Percentiles rank a stretch among this genome's conserved stretches.
Conservation (phyloP, 2,888 invertebrate species). For the Linnaemya tessellans region DNA sequence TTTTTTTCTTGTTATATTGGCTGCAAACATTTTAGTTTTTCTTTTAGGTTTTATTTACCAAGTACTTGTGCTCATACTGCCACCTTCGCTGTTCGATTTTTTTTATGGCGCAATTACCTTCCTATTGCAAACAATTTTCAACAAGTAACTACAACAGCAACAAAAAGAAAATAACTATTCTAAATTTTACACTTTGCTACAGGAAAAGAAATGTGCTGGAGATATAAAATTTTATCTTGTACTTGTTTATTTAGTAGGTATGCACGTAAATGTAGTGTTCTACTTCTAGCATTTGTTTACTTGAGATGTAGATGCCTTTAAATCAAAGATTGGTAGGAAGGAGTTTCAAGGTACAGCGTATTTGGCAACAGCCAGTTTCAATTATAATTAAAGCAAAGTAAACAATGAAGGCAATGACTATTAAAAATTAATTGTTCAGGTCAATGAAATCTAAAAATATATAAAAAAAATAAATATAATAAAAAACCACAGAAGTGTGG, state of each 20-base stretch:
- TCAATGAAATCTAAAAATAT: no score
- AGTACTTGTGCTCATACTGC: not conserved
- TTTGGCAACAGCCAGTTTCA: not conserved
- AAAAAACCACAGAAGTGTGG: no score
- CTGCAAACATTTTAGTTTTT: not conserved
- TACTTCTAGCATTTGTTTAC: not conserved
- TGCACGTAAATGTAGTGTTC: not conserved
- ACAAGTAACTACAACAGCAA: conserved; percentile 49
- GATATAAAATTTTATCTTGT: conserved; percentile 20
- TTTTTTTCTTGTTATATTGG: not conserved
- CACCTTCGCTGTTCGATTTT: not conserved
- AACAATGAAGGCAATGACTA: no score
- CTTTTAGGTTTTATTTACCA: not conserved
- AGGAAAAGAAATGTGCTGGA: not conserved
- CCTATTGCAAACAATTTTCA: conserved; percentile 45
- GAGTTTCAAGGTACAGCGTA: not conserved
- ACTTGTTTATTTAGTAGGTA: not conserved
- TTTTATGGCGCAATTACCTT: not conserved
- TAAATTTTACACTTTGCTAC: conserved; percentile 39
- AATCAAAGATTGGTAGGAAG: no score
- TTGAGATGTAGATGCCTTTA: no score
- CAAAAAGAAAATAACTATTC: not conserved
- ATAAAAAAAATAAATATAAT: no score
- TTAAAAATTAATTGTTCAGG: no score
- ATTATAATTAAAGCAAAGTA: no score